Evolutionary conservation across 2,888 invertebrate species (phyloP), one percentile per base, ranked within the genome.

Genomic region (Cepaea hortensis): DNA sequence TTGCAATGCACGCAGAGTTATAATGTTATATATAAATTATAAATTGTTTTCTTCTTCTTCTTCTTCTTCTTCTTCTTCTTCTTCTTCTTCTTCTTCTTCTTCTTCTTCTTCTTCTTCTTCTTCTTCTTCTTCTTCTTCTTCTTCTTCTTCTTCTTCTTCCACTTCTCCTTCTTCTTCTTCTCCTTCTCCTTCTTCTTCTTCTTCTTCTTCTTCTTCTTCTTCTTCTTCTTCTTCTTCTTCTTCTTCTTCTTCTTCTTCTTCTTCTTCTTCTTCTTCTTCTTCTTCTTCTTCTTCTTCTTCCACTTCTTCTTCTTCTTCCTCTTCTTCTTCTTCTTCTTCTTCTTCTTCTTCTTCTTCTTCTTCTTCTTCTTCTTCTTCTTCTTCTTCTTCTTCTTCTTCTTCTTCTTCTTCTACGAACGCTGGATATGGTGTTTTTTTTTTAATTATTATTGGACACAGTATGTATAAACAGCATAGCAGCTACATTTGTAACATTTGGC

Each of bases 21-120:
- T 35, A 35, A 35, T 35, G 35, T 35, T 35, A 35, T 35, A 35
- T 35, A 1, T 35, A 35, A 35, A 35, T 35, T 35, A 35, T 35
- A 35, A 35, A 35, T 35, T 35, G 35, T 1, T 35, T 73, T 50
- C 73, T 61, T 75, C 75, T 75, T 73, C 55, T n/a, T 84, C 73
- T 75, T 46, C 48, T 65, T 65, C 84, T 84, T 65, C 46, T 62
- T 77, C 84, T 77, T 77, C 65, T 77, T 77, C 68, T 79, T 48
- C 23, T 70, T 75, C 73, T 75, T 23, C 70, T 23, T 55, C 55
- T 55, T 75, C 61, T 75, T 73, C 55, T 55, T 75, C 73, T 73
- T 61, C 73, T 61, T 73, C 83, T 50, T 61, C 73, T 73, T 75
- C 83, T 84, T 70, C 55, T 73, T 84, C 73, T 84, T 73, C 23